Evolutionary conservation across 2,797 vertebrate species (phyloP).

Genomic region (Crenichthys baileyi): DNA sequence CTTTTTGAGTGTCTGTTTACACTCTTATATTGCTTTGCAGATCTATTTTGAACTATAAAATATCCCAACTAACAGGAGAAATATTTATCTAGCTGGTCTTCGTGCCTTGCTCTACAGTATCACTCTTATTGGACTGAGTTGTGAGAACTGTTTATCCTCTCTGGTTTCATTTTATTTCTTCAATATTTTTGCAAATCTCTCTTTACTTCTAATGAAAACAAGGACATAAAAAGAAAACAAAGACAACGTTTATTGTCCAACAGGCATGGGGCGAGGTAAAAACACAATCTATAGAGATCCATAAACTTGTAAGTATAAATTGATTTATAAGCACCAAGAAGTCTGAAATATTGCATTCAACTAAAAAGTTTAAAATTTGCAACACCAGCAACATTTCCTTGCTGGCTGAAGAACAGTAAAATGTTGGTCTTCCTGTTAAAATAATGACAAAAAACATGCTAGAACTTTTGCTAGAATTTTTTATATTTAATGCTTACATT

Average conservation of each 20-base stretch:
- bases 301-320: background rate
- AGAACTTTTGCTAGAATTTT: background rate
- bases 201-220: background rate
- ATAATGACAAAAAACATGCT: background rate
- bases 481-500: background rate
- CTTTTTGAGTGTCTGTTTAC: background rate
- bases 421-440: background rate
- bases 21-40: slow-evolving; percentile 1
- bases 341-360: background rate
- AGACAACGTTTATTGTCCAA: background rate
- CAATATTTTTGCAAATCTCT: background rate
- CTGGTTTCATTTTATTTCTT: background rate
- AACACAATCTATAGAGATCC: background rate
- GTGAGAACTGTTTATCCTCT: too few species aligned
- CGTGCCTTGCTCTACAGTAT: too few species aligned
- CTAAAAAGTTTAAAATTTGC: background rate
- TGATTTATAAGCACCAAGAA: background rate
- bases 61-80: background rate
- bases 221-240: background rate
- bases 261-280: background rate
- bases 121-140: too few species aligned
- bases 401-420: background rate
- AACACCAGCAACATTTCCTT: background rate
- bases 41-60: background rate
- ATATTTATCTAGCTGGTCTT: background rate